Conservation (phyloP, 1,140 invertebrate genomes). For the Lasioglossum baleicum region DNA sequence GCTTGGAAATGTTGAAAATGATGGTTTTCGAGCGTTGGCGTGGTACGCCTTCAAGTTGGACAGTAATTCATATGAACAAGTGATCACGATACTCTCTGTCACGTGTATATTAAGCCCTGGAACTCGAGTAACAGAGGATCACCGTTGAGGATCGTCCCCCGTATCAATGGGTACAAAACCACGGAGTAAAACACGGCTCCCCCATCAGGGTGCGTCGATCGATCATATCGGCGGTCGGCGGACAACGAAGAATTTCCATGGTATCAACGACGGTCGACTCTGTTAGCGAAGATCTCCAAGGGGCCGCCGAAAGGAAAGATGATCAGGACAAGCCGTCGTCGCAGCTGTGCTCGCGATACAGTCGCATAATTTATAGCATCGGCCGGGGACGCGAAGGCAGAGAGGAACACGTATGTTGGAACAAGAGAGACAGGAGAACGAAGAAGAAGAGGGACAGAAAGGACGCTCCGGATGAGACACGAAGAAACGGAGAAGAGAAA, state of each 20-base stretch:
- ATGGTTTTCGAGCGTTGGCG: no score
- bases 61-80: neutral
- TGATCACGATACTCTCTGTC: no score
- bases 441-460: no score
- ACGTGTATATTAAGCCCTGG: no score
- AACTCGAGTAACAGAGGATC: neutral
- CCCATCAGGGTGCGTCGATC: conserved; percentile 10
- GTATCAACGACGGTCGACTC: conserved; percentile 33
- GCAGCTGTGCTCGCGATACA: conserved; percentile 73
- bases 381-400: conserved; percentile 29
- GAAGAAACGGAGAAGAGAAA: conserved; percentile 18
- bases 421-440: no score
- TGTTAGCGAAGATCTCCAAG: conserved; percentile 46
- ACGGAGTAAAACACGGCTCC: conserved; percentile 12
- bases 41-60: neutral
- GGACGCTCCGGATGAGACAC: conserved; percentile 26
- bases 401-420: neutral
- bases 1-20: no score
- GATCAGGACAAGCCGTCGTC: conserved; percentile 63
- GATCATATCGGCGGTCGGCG: conserved; percentile 35
- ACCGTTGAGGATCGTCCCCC: conserved; percentile 9
- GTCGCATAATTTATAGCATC: conserved; percentile 77
- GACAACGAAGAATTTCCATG: conserved; percentile 50
- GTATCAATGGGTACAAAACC: conserved; percentile 44
- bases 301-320: conserved; percentile 56